Conservation (phyloP, 2,113 vertebrate genomes). For the Podarcis muralis region DNA sequence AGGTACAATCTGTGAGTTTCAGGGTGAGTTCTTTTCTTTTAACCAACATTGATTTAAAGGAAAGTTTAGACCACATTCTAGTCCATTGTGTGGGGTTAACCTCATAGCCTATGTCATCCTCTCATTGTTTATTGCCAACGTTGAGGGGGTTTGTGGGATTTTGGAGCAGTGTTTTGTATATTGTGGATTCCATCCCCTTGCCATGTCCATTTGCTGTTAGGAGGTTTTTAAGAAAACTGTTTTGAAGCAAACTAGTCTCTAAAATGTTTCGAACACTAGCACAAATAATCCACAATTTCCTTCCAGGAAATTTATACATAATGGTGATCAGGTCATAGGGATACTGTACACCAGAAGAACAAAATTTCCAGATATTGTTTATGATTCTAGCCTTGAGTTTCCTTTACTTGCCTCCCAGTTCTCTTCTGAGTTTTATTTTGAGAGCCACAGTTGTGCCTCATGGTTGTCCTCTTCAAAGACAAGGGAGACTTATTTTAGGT, state of each 20-base stretch:
- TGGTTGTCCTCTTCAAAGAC: not conserved
- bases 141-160: too few relatives aligned
- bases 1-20: too few relatives aligned
- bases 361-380: not conserved
- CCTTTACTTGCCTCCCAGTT: not conserved
- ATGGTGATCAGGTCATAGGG: not conserved
- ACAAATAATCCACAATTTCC: not conserved
- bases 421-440: not conserved
- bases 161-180: too few relatives aligned
- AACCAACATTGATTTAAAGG: too few relatives aligned
- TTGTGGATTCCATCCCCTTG: too few relatives aligned
- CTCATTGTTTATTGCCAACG: too few relatives aligned
- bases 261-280: not conserved
- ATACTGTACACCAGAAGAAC: not conserved
- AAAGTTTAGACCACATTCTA: too few relatives aligned
- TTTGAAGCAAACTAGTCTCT: not conserved
- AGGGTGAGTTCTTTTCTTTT: too few relatives aligned
- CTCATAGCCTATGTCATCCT: too few relatives aligned
- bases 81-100: too few relatives aligned
- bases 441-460: not conserved
- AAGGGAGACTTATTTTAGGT: not conserved
- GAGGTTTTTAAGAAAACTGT: not conserved
- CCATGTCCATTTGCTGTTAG: too few relatives aligned
- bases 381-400: not conserved
- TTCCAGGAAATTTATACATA: not conserved